Evolutionary conservation across 2,888 invertebrate genomes (phyloP).

Genomic region (Seira sanloemensis): DNA sequence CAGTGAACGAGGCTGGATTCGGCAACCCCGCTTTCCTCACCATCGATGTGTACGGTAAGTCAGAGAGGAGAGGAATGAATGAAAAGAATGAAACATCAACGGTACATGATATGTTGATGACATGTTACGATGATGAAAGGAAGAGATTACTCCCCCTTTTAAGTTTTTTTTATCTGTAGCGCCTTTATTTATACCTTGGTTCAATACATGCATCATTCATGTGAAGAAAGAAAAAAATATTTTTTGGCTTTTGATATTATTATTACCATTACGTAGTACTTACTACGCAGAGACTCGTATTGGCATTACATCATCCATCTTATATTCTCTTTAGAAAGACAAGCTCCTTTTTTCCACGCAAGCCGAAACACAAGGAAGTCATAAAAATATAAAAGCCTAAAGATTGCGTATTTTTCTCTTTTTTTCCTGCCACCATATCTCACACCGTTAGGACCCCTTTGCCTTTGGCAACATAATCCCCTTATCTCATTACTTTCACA

Average conservation of each 20-base stretch:
- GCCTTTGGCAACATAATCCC: slow-evolving; percentile 66
- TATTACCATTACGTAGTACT: slow-evolving; percentile 20
- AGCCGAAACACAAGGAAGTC: slow-evolving; percentile 45
- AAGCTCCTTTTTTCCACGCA: not conserved
- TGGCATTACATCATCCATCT: slow-evolving; percentile 43
- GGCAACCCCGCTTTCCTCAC: slow-evolving; percentile 82
- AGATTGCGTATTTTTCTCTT: slow-evolving; percentile 53
- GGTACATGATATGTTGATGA: slow-evolving; percentile 21
- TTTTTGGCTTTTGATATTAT: slow-evolving; percentile 18
- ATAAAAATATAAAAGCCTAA: slow-evolving; percentile 55
- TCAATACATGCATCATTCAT: slow-evolving; percentile 16
- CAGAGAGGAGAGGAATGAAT: not conserved
- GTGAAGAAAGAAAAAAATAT: not conserved
- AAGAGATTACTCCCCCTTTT: slow-evolving; percentile 19
- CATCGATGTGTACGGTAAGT: slow-evolving; percentile 83
- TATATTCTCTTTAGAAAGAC: slow-evolving; percentile 19
- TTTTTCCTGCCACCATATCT: slow-evolving; percentile 50
- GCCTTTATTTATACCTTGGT: slow-evolving; percentile 7
- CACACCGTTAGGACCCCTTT: slow-evolving; percentile 45
- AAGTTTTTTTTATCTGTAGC: slow-evolving; percentile 29
- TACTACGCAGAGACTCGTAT: slow-evolving; percentile 41
- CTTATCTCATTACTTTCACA: slow-evolving; percentile 69
- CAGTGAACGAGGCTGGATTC: slow-evolving; percentile 89
- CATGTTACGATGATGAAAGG: slow-evolving; percentile 4
- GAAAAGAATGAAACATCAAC: not conserved